A percentile compares a stretch with the other conserved stretches of the same genome.
phyloP scores from a whole-genome alignment of 2,113 vertebrate genomes.

The Psittacara wagleri region DNA sequence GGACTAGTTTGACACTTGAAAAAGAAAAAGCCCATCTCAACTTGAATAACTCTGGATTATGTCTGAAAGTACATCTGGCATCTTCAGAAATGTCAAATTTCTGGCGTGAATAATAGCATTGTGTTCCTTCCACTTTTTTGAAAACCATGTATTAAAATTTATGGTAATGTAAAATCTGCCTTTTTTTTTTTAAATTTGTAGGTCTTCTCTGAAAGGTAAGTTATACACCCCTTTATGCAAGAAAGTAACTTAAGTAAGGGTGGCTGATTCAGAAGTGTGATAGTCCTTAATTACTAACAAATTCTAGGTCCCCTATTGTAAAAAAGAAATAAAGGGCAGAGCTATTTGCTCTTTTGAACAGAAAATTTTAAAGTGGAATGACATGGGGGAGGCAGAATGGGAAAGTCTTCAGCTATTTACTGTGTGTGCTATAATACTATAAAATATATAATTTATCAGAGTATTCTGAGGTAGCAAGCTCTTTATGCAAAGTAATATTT shows the following conservation, averaged over 20 bases:
- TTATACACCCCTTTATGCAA: background rate
- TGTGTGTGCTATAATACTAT: background rate
- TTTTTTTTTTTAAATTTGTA: background rate
- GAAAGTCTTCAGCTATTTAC: background rate
- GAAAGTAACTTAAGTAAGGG: background rate
- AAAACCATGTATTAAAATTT: background rate
- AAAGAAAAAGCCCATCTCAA: background rate
- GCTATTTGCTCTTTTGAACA: background rate
- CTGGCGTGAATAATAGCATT: background rate
- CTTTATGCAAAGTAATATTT: background rate
- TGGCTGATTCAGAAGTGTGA: background rate
- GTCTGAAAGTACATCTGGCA: constrained; percentile 49
- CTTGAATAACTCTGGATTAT: constrained; percentile 36
- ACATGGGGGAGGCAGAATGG: background rate
- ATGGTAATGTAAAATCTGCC: background rate
- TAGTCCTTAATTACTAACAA: background rate
- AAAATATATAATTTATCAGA: background rate
- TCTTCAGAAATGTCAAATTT: constrained; percentile 60
- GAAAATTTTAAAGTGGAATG: background rate
- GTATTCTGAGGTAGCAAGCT: background rate
- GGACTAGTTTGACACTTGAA: background rate
- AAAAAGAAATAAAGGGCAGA: background rate
- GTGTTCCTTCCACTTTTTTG: constrained; percentile 44
- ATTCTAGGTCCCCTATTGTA: background rate
- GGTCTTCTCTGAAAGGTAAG: background rate